Percentiles rank a stretch among this genome's conserved stretches.
These are phyloP conservation scores for Aphaenogaster floridana DNA, from an alignment of 1,140 invertebrate species.

Conservation along the genomic window DNA sequence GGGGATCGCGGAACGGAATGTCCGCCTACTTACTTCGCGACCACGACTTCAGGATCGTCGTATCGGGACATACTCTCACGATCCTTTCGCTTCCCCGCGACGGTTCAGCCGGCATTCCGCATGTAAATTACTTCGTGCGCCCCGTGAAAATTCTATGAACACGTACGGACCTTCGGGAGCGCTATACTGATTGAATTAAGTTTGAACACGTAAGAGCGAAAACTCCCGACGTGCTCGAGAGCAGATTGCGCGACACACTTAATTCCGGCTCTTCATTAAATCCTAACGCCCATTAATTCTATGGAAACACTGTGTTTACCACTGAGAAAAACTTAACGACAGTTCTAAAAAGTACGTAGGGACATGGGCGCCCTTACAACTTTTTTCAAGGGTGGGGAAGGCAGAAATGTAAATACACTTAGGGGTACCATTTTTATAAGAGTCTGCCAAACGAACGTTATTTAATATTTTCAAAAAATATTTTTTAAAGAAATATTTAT, in stretches of 20 bases:
- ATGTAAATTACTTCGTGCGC: constrained; percentile 66
- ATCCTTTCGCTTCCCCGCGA: neutral
- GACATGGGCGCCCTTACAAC: too few relatives aligned
- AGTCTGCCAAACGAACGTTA: too few relatives aligned
- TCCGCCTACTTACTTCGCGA: constrained; percentile 24
- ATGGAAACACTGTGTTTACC: neutral
- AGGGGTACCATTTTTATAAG: too few relatives aligned
- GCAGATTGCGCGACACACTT: constrained; percentile 15
- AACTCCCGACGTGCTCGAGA: neutral
- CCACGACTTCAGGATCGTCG: constrained; percentile 22
- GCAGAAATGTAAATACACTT: too few relatives aligned
- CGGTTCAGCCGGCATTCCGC: constrained; percentile 55
- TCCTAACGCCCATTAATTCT: neutral
- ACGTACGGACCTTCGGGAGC: constrained; percentile 38
- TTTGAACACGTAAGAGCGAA: constrained; percentile 41
- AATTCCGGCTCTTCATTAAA: constrained; percentile 12
- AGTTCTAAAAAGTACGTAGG: neutral
- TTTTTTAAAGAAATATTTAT: too few relatives aligned
- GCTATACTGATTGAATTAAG: constrained; percentile 54
- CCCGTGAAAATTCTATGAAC: constrained; percentile 67
- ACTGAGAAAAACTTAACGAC: neutral
- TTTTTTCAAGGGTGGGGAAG: too few relatives aligned
- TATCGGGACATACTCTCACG: constrained; percentile 34
- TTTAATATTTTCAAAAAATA: too few relatives aligned
- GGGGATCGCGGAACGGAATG: constrained; percentile 24